Percentiles rank a stretch among this genome's conserved stretches.
These are phyloP conservation scores for Nymphalis c-album DNA, from an alignment of 2,888 invertebrate genomes.

Conservation along the genomic window DNA sequence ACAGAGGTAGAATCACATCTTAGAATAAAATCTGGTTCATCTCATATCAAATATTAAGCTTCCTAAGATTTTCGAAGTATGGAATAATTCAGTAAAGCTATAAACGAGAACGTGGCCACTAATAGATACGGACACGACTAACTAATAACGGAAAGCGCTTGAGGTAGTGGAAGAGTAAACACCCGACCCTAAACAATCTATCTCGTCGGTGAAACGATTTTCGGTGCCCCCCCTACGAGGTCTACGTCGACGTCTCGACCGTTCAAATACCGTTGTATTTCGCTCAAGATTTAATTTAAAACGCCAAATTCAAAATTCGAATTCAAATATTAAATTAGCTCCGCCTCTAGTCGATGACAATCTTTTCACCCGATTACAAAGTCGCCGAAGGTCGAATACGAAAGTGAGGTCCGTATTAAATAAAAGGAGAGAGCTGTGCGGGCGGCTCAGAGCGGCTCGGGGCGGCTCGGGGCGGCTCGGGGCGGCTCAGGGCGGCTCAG, in stretches of 20 bases:
- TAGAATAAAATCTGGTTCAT: conserved; percentile 7
- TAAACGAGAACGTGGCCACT: conserved; percentile 25
- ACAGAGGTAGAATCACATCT: conserved; percentile 33
- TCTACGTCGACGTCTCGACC: background rate
- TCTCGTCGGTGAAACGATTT: background rate
- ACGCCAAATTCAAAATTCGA: background rate
- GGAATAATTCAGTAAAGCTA: conserved; percentile 23
- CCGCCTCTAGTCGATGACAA: background rate
- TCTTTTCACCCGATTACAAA: background rate
- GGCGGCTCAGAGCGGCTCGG: no score
- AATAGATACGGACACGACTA: conserved; percentile 29
- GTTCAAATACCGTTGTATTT: no score
- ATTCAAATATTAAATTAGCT: background rate
- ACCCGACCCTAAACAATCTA: conserved; percentile 22
- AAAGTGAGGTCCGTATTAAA: background rate
- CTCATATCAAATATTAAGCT: conserved; percentile 5
- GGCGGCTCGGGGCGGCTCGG: no score
- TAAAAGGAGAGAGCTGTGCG: background rate
- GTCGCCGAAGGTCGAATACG: background rate
- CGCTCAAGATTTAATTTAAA: background rate
- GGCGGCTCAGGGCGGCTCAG: no score
- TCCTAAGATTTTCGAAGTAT: conserved; percentile 6
- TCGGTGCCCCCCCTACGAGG: conserved; percentile 2
- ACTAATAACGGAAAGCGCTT: conserved; percentile 37
- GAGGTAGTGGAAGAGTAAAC: conserved; percentile 44